Percentiles rank a stretch among this genome's conserved stretches.
These are phyloP conservation scores for Steinernema scapterisci DNA, from an alignment of 2,888 invertebrate species.

Conservation along the genomic window DNA sequence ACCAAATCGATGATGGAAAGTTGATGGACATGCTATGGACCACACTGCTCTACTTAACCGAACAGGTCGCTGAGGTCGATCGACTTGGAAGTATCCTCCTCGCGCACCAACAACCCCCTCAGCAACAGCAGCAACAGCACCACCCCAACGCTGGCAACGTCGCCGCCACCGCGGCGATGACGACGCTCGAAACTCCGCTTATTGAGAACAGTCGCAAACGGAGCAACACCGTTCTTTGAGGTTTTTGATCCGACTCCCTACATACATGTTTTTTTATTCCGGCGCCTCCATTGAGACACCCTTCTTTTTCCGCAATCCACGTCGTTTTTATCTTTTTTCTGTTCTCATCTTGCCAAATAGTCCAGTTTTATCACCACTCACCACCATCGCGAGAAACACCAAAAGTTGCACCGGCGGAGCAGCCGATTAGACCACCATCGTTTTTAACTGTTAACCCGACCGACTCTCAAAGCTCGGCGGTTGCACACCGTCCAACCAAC, in stretches of 20 bases:
- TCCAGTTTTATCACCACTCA: no score
- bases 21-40: constrained; percentile 64
- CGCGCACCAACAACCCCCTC: background rate
- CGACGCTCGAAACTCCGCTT: constrained; percentile 3
- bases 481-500: no score
- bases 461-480: no score
- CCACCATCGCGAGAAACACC: background rate
- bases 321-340: no score
- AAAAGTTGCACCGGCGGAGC: background rate
- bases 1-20: constrained; percentile 62
- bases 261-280: background rate
- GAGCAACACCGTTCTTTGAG: constrained; percentile 24
- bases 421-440: background rate
- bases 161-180: background rate
- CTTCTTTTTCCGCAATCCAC: background rate
- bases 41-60: constrained; percentile 50
- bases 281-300: background rate
- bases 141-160: background rate
- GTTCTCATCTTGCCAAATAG: background rate
- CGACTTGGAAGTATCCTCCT: constrained; percentile 37
- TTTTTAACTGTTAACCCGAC: background rate
- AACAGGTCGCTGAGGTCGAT: constrained; percentile 42
- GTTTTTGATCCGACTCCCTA: background rate
- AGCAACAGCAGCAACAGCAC: background rate
- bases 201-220: constrained; percentile 30